phyloP scores from a whole-genome alignment of 2,797 vertebrate genomes.

The Meda fulgida region DNA sequence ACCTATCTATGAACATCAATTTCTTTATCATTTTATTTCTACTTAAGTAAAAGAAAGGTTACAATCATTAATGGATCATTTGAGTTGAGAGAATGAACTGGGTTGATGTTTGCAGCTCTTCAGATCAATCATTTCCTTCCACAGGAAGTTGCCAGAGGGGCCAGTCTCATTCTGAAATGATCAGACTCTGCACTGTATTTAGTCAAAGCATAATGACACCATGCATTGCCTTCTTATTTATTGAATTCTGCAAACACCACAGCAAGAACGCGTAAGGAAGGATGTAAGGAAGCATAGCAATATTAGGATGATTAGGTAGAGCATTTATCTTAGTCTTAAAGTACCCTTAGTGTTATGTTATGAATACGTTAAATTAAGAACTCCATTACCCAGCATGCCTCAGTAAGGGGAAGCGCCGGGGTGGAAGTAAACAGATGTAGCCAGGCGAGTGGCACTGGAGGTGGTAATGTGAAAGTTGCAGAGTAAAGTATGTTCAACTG shows the following conservation, averaged over 20 bases:
- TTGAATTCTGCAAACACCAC: background rate
- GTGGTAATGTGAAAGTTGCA: too few species aligned
- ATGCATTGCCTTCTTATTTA: background rate
- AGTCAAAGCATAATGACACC: background rate
- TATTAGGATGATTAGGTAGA: background rate
- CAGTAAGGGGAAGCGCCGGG: too few species aligned
- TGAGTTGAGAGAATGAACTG: background rate
- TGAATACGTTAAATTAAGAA: too few species aligned
- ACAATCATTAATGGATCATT: background rate
- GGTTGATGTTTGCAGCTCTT: slow-evolving; percentile 44
- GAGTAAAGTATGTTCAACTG: too few species aligned
- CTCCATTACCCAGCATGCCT: too few species aligned
- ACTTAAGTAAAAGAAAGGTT: background rate
- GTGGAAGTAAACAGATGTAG: too few species aligned
- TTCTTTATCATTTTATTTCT: background rate
- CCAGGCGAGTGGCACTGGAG: too few species aligned
- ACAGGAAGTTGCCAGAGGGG: slow-evolving; percentile 72
- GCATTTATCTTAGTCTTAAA: too few species aligned
- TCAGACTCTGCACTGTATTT: background rate
- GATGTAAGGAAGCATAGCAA: background rate
- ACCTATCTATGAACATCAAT: background rate
- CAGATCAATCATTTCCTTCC: slow-evolving; percentile 79
- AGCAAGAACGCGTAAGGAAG: too few species aligned
- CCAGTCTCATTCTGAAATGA: slow-evolving; percentile 38
- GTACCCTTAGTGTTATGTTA: too few species aligned